Conservation (phyloP, 2,888 invertebrate genomes). For the Oxycera nigricornis region DNA sequence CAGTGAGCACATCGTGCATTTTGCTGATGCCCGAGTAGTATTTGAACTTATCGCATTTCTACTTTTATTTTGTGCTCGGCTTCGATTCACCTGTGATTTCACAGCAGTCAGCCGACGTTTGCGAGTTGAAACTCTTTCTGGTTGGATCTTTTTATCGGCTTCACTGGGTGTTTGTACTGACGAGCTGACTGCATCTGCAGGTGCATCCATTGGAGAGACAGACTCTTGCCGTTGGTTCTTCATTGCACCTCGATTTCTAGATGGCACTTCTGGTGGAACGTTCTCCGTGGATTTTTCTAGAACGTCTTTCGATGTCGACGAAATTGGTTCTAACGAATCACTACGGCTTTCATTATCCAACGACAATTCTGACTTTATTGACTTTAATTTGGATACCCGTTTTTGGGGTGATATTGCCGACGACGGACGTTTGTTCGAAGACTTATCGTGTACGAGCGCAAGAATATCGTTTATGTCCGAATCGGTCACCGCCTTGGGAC, state of each 20-base stretch:
- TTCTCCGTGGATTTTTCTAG: not conserved
- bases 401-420: not conserved
- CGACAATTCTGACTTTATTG: not conserved
- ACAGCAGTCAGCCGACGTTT: not conserved
- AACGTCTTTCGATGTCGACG: slow-evolving; percentile 10
- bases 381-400: not conserved
- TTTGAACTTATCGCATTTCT: not conserved
- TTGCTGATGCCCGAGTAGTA: not conserved
- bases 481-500: slow-evolving; percentile 34
- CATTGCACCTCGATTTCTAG: not conserved
- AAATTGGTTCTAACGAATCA: not conserved
- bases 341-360: not conserved
- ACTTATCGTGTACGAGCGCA: slow-evolving; percentile 40
- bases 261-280: not conserved
- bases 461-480: slow-evolving; percentile 43
- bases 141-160: not conserved
- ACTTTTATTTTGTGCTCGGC: not conserved
- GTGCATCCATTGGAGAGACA: not conserved
- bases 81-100: not conserved
- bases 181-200: slow-evolving; percentile 2
- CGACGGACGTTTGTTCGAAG: not conserved
- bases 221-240: not conserved
- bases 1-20: not conserved
- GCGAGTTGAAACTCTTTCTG: not conserved
- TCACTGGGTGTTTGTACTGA: slow-evolving; percentile 27